Evolutionary conservation across 2,113 vertebrate species (phyloP), one percentile per base, ranked within the genome.

Genomic region (Myotis davidii): DNA sequence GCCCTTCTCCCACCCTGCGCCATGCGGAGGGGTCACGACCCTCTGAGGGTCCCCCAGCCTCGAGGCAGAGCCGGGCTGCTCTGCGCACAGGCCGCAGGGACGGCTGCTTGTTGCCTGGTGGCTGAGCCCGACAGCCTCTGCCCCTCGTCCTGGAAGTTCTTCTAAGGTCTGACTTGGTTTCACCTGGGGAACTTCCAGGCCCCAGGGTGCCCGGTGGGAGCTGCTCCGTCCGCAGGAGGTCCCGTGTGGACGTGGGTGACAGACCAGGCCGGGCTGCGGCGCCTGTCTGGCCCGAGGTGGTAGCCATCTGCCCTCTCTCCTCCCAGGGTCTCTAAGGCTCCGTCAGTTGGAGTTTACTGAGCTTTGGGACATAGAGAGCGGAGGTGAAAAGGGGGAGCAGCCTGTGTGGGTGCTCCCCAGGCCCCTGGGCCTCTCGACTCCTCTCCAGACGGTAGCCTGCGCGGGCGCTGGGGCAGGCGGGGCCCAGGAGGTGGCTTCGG

Each of bases 401-500:
- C 37, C 27, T 2, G 27, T 14, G 13, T 5, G 25, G 37, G 70
- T 0, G 1, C 34, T 37, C 1, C 42, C 65, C 8, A 4, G 16
- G 29, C 29, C 73, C 27, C 73, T 32, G 4, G 70, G 42, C 42
- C 27, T 29, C 72, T 76, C 8, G 7, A 14, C 73, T 17, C 16
- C 27, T 16, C 5, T 59, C 27, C 4, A 78, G 2, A 42, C n/a
- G 23, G 3, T 3, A 11, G 17, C 18, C 85, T 21, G 17, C 52
- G 20, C 2, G 14, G 25, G 1, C 27, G n/a, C 56, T 9, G 39
- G 21, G 18, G 27, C 20, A 2, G 39, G 50, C 2, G 42, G n/a
- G 16, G 2, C 52, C 37, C 6, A 2, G 12, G n/a, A 3, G 1
- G 9, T 29, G n/a, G 65, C 48, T 0, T 45, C 0, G 0, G 23